Conservation (phyloP, 2,113 vertebrate genomes). For the Sebastes schlegelii region DNA sequence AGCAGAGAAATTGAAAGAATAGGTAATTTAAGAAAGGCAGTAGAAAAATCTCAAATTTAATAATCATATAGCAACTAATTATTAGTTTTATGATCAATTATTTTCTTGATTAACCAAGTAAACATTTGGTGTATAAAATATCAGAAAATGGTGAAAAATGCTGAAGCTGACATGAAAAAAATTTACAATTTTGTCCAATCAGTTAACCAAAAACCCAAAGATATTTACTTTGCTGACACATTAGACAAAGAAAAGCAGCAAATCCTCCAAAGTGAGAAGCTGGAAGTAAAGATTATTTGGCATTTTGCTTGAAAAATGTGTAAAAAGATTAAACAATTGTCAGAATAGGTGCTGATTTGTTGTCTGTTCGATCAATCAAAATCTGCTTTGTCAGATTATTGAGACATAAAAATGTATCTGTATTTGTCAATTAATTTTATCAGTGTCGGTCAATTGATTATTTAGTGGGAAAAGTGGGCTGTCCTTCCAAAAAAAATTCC, state of each 20-base stretch:
- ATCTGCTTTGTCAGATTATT: neutral
- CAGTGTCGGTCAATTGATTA: neutral
- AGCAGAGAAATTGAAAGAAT: neutral
- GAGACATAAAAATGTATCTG: neutral
- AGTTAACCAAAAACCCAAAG: neutral
- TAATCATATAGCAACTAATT: neutral
- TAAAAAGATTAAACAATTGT: neutral
- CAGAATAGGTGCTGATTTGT: neutral
- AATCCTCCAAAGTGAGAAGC: neutral
- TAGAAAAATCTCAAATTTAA: neutral
- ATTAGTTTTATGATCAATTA: neutral
- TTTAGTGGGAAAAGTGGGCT: too few species aligned
- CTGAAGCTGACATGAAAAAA: neutral
- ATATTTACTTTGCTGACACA: neutral
- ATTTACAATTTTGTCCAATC: neutral
- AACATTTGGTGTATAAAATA: neutral
- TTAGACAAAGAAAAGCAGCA: neutral
- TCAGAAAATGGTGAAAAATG: neutral
- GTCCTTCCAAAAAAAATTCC: too few species aligned
- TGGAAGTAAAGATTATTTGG: neutral
- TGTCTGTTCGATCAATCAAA: neutral
- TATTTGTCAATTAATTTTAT: neutral
- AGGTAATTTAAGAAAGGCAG: neutral
- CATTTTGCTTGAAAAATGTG: neutral
- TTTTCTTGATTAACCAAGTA: neutral